Percentiles rank a stretch among this genome's conserved stretches.
Evolutionary conservation across 1,140 invertebrate genomes (phyloP).

Genomic region (Helicoverpa armigera): DNA sequence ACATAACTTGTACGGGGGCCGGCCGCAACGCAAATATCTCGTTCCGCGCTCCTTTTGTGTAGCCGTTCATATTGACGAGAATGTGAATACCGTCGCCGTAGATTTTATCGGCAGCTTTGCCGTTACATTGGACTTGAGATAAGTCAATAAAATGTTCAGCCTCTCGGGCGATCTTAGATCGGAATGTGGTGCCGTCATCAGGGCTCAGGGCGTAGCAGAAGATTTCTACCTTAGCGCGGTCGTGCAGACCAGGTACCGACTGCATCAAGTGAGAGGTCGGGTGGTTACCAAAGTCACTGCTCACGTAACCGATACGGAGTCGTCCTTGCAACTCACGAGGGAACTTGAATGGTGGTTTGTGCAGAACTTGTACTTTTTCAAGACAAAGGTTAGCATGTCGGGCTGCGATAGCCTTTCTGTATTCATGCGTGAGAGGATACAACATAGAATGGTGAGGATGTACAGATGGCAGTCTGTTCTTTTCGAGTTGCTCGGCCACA

Average conservation of each 20-base stretch:
- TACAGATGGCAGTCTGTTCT: slow-evolving; percentile 98
- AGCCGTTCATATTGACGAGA: slow-evolving; percentile 99
- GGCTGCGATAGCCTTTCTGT: slow-evolving; percentile 98
- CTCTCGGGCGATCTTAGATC: slow-evolving; percentile 96
- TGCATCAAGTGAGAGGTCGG: slow-evolving; percentile 99
- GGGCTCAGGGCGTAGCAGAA: slow-evolving; percentile 99
- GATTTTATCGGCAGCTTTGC: slow-evolving; percentile 98
- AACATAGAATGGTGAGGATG: slow-evolving; percentile 99
- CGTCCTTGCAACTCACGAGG: slow-evolving; percentile 90
- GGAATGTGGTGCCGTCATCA: slow-evolving; percentile 99
- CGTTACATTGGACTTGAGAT: slow-evolving; percentile 97
- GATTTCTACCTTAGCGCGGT: slow-evolving; percentile 95
- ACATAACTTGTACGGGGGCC: slow-evolving; percentile 98
- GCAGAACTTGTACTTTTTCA: slow-evolving; percentile 98
- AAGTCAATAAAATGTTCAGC: slow-evolving; percentile 98
- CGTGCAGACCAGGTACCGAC: slow-evolving; percentile 98
- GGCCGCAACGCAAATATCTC: slow-evolving; percentile 99
- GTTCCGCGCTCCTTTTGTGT: slow-evolving; percentile 99
- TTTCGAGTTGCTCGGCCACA: slow-evolving; percentile 98
- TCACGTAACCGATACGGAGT: slow-evolving; percentile 98
- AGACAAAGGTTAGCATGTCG: slow-evolving; percentile 98
- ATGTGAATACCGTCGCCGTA: slow-evolving; percentile 98
- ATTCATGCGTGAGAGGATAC: slow-evolving; percentile 98
- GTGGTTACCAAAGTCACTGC: slow-evolving; percentile 99
- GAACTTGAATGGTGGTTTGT: slow-evolving; percentile 96